phyloP scores from a whole-genome alignment of 2,113 vertebrate species.

The Limanda limanda region DNA sequence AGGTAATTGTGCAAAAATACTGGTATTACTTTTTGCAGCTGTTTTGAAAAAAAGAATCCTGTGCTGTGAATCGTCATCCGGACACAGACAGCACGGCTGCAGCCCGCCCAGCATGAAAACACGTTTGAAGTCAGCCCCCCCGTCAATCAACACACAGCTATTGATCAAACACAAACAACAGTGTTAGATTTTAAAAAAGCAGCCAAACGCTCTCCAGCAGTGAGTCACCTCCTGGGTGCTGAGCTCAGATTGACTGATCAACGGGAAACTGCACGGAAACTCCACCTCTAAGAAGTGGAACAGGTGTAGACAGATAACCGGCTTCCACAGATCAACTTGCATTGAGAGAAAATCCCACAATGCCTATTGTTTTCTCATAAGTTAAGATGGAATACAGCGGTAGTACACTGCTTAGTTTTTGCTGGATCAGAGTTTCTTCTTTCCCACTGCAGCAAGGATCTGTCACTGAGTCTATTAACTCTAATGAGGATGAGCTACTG shows the following conservation, averaged over 20 bases:
- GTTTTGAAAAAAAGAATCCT: background rate
- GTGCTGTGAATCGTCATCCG: background rate
- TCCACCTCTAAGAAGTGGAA: too few species aligned
- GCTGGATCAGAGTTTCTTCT: background rate
- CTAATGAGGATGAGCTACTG: background rate
- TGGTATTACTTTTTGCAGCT: background rate
- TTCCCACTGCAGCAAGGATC: background rate
- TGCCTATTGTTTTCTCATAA: too few species aligned
- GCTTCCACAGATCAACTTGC: too few species aligned
- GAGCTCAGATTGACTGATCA: background rate
- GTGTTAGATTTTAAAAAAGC: background rate
- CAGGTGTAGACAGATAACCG: too few species aligned
- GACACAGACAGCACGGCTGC: too few species aligned
- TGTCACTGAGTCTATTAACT: background rate
- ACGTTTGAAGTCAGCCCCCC: background rate
- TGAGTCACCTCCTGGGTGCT: too few species aligned
- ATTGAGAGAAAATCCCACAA: too few species aligned
- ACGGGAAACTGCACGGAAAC: background rate
- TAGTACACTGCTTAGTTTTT: too few species aligned
- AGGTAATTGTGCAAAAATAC: background rate
- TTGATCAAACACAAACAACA: conserved; percentile 8
- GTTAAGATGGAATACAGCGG: too few species aligned
- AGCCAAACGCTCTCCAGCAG: background rate
- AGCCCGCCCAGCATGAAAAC: background rate
- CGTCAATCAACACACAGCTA: background rate